A percentile compares a stretch with the other conserved stretches of the same genome.
These are phyloP conservation scores for Actinia equina DNA, from an alignment of 64 coral and sea anemone species.

Conservation along the genomic window DNA sequence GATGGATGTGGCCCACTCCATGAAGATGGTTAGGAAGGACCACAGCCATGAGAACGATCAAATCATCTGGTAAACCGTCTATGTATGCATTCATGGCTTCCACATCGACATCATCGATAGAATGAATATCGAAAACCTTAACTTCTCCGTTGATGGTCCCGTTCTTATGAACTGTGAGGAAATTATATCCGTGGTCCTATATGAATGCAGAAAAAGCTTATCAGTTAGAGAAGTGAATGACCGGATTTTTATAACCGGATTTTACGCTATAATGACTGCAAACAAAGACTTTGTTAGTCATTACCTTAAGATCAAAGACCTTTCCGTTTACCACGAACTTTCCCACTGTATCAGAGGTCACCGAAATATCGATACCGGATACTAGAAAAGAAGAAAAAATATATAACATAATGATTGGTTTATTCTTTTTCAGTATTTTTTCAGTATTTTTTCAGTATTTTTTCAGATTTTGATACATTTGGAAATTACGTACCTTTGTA, in stretches of 20 bases:
- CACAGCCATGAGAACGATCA: not conserved
- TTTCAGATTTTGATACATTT: not conserved
- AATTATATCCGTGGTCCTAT: not conserved
- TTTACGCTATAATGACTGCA: no score
- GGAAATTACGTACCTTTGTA: not conserved
- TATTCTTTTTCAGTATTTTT: not conserved
- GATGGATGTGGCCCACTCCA: not conserved
- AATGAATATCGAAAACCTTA: not conserved
- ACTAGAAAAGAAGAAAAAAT: not conserved
- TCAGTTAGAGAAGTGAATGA: no score
- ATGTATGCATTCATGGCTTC: not conserved
- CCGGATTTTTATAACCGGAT: no score
- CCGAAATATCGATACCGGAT: not conserved
- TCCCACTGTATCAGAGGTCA: not conserved
- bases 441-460: no score
- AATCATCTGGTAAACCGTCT: not conserved
- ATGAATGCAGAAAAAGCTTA: not conserved
- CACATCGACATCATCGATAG: not conserved
- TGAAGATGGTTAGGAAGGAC: not conserved
- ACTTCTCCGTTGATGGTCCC: not conserved
- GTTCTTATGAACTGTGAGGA: not conserved
- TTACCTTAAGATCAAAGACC: not conserved
- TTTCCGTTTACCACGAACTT: not conserved
- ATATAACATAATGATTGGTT: not conserved
- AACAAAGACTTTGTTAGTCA: no score